These are phyloP conservation scores for Hetaerina americana DNA, from an alignment of 1,140 invertebrate genomes.

Conservation along the genomic window DNA sequence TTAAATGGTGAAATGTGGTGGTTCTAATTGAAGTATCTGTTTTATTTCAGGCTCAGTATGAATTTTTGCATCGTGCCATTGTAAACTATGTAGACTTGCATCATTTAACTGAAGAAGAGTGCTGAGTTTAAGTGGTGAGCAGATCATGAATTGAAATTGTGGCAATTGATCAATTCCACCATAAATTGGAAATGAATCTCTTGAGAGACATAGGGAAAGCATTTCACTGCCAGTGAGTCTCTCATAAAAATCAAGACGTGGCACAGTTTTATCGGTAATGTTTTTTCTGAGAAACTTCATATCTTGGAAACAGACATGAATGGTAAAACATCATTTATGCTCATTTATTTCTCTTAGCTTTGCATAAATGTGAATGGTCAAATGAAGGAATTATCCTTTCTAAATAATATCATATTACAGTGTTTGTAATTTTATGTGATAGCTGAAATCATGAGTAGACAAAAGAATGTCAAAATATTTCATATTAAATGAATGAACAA, in stretches of 20 bases:
- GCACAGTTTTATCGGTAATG: neutral
- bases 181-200: no score
- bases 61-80: constrained; percentile 81
- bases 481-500: neutral
- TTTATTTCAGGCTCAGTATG: constrained; percentile 79
- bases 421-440: neutral
- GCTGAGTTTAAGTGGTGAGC: neutral
- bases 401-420: neutral
- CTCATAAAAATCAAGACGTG: neutral
- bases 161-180: no score
- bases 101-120: constrained; percentile 37
- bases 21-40: no score
- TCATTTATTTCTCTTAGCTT: neutral
- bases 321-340: neutral
- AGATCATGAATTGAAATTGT: no score
- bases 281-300: neutral
- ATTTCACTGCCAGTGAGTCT: neutral
- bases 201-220: no score
- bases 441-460: neutral
- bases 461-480: neutral
- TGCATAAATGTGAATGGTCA: neutral
- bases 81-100: constrained; percentile 79
- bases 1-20: no score
- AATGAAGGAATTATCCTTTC: neutral
- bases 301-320: neutral